Evolutionary conservation across 2,888 invertebrate genomes (phyloP).

Genomic region (Tridacna gigas): DNA sequence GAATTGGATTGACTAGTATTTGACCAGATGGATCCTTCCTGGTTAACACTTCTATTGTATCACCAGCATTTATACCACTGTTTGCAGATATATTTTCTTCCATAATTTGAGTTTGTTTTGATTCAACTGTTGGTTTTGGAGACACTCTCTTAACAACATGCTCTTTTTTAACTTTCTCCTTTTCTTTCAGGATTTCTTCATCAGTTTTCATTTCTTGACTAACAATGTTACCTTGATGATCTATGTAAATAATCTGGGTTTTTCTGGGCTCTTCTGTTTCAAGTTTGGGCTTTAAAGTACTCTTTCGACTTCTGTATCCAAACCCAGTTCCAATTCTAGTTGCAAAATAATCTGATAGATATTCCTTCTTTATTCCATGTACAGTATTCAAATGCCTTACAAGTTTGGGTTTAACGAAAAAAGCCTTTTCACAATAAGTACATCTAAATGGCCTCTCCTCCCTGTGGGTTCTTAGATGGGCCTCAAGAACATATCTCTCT

Average conservation of each 20-base stretch:
- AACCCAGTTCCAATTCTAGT: conserved; percentile 51
- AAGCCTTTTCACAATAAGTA: conserved; percentile 56
- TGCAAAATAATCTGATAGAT: conserved; percentile 48
- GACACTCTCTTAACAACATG: conserved; percentile 11
- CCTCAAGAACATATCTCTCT: conserved; percentile 47
- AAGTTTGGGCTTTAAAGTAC: conserved; percentile 20
- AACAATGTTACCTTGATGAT: conserved; percentile 53
- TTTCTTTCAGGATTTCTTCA: conserved; percentile 21
- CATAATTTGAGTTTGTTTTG: not conserved
- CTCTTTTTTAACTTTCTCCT: not conserved
- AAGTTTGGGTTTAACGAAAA: conserved; percentile 57
- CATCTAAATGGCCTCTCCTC: conserved; percentile 62
- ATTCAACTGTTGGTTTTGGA: conserved; percentile 18
- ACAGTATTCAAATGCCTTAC: conserved; percentile 58
- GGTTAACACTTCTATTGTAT: conserved; percentile 46
- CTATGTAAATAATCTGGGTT: conserved; percentile 56
- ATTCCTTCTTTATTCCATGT: conserved; percentile 53
- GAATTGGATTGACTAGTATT: conserved; percentile 45
- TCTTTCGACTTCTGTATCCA: conserved; percentile 51
- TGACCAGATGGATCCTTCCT: conserved; percentile 39
- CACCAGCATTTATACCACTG: not conserved
- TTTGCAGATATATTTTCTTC: not conserved
- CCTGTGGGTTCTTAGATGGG: conserved; percentile 59
- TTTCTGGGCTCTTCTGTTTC: conserved; percentile 26
- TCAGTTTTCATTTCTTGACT: conserved; percentile 33